A percentile compares a stretch with the other conserved stretches of the same genome.
phyloP scores from a whole-genome alignment of 2,113 vertebrate species.

The Mus spicilegus region DNA sequence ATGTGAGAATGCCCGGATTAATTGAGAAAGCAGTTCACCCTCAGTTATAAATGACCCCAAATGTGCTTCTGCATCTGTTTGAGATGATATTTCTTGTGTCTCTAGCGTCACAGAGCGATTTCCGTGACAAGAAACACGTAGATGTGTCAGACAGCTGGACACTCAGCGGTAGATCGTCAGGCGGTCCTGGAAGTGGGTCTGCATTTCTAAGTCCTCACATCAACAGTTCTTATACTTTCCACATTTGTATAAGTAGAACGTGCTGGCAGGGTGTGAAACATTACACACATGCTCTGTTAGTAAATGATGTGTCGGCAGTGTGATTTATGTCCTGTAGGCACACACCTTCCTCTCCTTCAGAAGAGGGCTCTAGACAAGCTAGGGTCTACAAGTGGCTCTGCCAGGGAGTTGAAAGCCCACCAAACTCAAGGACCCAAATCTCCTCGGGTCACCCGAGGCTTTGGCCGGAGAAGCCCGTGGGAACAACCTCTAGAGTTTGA shows the following conservation, averaged over 20 bases:
- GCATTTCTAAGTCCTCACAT: neutral
- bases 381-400: neutral
- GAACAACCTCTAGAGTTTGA: neutral
- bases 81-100: conserved; percentile 45
- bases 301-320: neutral
- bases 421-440: neutral
- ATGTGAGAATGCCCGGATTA: neutral
- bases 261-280: neutral
- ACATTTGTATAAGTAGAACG: neutral
- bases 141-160: neutral
- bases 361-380: neutral
- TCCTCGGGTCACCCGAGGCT: neutral
- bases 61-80: conserved; percentile 48
- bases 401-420: neutral
- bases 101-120: neutral
- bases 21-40: conserved; percentile 39
- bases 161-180: neutral
- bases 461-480: neutral
- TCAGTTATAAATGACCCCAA: conserved; percentile 24
- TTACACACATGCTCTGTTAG: neutral
- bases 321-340: neutral
- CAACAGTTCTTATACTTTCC: neutral
- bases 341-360: neutral
- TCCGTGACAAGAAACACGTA: conserved; percentile 67
- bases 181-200: neutral